Conservation (phyloP, 1,140 invertebrate genomes). For the Atopsyche davidsoni region DNA sequence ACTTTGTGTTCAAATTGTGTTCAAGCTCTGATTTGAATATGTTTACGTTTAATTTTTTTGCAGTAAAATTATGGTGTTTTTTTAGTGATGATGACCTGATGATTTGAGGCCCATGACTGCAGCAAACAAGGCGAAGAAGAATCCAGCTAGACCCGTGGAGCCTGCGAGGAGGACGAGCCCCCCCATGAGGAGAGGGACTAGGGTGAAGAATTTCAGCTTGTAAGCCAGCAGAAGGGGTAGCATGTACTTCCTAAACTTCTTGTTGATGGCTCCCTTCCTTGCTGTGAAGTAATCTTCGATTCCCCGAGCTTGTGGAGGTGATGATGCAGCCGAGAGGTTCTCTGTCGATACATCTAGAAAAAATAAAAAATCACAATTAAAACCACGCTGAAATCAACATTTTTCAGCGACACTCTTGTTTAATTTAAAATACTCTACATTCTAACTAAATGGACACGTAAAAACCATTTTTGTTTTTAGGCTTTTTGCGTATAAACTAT, state of each 20-base stretch:
- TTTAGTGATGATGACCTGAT: conserved; percentile 20
- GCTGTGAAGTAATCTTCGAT: neutral
- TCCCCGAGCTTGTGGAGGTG: neutral
- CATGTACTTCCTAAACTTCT: conserved; percentile 62
- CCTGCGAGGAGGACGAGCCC: conserved; percentile 66
- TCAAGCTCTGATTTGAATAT: too few relatives aligned
- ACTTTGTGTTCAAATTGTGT: too few relatives aligned
- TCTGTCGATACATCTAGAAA: neutral
- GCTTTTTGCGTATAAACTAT: too few relatives aligned
- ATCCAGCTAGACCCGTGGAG: conserved; percentile 70
- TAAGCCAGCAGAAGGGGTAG: conserved; percentile 71
- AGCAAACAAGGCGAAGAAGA: conserved; percentile 78
- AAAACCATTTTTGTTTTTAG: too few relatives aligned
- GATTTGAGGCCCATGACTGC: conserved; percentile 53
- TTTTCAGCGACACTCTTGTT: too few relatives aligned
- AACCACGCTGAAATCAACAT: too few relatives aligned
- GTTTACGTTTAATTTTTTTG: neutral
- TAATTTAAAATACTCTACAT: too few relatives aligned
- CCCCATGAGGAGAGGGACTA: conserved; percentile 68
- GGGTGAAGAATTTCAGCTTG: conserved; percentile 73
- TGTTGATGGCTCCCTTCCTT: conserved; percentile 43
- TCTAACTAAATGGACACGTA: too few relatives aligned
- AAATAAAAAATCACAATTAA: too few relatives aligned
- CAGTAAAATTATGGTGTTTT: neutral
- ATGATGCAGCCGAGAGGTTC: conserved; percentile 5